These are phyloP conservation scores for Sebastes goodei DNA, from an alignment of 2,797 vertebrate species.

Conservation along the genomic window DNA sequence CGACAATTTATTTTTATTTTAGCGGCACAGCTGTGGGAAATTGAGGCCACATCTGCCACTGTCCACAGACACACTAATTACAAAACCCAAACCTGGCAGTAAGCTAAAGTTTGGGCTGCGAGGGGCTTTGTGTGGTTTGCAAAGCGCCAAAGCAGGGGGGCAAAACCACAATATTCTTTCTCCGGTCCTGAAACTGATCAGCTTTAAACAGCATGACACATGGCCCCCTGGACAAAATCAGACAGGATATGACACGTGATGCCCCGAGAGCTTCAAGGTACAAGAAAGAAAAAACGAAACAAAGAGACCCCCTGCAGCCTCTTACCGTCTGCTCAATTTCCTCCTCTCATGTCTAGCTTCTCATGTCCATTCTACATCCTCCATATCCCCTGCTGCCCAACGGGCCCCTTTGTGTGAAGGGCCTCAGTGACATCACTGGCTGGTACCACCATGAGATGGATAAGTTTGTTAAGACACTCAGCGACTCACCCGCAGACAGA, in stretches of 20 bases:
- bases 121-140: slow-evolving; percentile 59
- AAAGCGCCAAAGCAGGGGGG: slow-evolving; percentile 8
- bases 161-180: slow-evolving; percentile 51
- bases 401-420: slow-evolving; percentile 34
- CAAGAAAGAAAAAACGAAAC: neutral
- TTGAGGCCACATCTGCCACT: slow-evolving; percentile 30
- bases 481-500: slow-evolving; percentile 49
- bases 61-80: slow-evolving; percentile 39
- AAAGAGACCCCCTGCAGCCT: slow-evolving; percentile 14
- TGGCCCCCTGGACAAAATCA: slow-evolving; percentile 63
- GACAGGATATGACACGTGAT: slow-evolving; percentile 72
- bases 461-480: slow-evolving; percentile 46
- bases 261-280: slow-evolving; percentile 52
- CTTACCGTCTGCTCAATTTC: slow-evolving; percentile 57
- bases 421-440: slow-evolving; percentile 72
- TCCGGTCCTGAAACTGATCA: slow-evolving; percentile 63
- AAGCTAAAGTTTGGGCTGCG: slow-evolving; percentile 8
- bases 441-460: slow-evolving; percentile 58
- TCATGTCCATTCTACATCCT: slow-evolving; percentile 62
- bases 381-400: slow-evolving; percentile 29
- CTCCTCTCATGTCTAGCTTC: slow-evolving; percentile 46
- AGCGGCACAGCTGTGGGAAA: slow-evolving; percentile 29
- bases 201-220: slow-evolving; percentile 73
- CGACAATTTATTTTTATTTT: neutral
- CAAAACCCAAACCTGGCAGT: slow-evolving; percentile 39